These are phyloP conservation scores for Anthopleura xanthogrammica DNA, from an alignment of 92 coral and sea anemone genomes.

Conservation along the genomic window DNA sequence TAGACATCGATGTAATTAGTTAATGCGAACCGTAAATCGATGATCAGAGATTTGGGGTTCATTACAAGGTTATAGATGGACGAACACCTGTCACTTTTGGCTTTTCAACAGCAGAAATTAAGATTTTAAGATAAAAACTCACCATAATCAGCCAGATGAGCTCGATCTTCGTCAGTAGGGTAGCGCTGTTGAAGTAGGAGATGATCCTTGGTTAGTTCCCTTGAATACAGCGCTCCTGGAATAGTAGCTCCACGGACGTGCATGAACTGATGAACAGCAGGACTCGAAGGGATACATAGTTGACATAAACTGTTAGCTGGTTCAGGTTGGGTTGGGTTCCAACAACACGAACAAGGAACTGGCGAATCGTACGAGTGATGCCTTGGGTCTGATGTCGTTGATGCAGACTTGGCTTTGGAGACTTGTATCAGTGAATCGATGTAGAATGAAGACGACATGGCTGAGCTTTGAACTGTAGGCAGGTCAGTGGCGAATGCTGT, in stretches of 20 bases:
- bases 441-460: conserved; percentile 92
- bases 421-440: conserved; percentile 96
- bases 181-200: conserved; percentile 80
- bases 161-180: conserved; percentile 73
- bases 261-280: conserved; percentile 79
- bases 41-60: conserved; percentile 53
- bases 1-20: neutral
- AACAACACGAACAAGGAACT: conserved; percentile 94
- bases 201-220: conserved; percentile 74
- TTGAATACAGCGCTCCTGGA: conserved; percentile 75
- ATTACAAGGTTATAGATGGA: conserved; percentile 14
- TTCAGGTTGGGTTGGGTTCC: conserved; percentile 95
- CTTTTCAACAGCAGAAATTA: neutral
- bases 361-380: conserved; percentile 70
- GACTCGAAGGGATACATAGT: conserved; percentile 84
- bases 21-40: neutral
- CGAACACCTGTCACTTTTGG: neutral
- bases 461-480: conserved; percentile 37
- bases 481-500: conserved; percentile 36
- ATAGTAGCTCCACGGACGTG: conserved; percentile 87
- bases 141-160: conserved; percentile 89
- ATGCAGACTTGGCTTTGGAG: conserved; percentile 73
- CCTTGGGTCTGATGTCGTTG: conserved; percentile 54
- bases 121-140: conserved; percentile 39
- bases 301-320: conserved; percentile 82